Evolutionary conservation across 2,888 invertebrate genomes (phyloP).

Genomic region (Cheilosia grossa): DNA sequence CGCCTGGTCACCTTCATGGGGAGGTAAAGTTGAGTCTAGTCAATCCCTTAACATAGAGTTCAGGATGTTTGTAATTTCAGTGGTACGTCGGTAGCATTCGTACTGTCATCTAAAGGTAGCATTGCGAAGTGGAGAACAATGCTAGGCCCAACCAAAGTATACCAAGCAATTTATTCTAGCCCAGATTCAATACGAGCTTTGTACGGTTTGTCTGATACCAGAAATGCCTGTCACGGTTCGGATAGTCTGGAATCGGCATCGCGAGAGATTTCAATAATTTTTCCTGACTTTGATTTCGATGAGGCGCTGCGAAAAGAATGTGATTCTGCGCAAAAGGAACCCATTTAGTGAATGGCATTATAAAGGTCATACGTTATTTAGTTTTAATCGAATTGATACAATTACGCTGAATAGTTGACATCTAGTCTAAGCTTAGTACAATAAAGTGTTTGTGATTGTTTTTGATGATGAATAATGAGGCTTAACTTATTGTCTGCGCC

Average conservation of each 20-base stretch:
- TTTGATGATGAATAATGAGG: neutral
- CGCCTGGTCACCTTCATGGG: slow-evolving; percentile 92
- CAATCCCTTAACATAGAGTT: slow-evolving; percentile 10
- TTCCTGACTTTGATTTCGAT: slow-evolving; percentile 88
- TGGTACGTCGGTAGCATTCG: slow-evolving; percentile 92
- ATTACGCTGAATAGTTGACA: too few relatives aligned
- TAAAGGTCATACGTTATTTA: neutral
- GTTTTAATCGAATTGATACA: neutral
- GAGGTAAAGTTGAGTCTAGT: slow-evolving; percentile 84
- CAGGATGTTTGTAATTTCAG: slow-evolving; percentile 83
- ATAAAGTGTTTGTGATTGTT: slow-evolving; percentile 40
- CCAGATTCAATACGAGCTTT: slow-evolving; percentile 91
- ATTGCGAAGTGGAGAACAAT: slow-evolving; percentile 91
- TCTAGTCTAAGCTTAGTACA: slow-evolving; percentile 13
- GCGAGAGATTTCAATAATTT: slow-evolving; percentile 92
- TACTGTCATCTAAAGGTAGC: slow-evolving; percentile 90
- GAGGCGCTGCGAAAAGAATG: slow-evolving; percentile 29
- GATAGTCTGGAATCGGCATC: slow-evolving; percentile 89
- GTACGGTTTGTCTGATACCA: slow-evolving; percentile 96
- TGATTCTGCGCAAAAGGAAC: neutral
- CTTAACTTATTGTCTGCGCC: too few relatives aligned
- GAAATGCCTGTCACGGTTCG: slow-evolving; percentile 97
- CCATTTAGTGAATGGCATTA: too few relatives aligned
- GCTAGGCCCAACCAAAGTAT: slow-evolving; percentile 96
- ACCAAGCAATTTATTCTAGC: slow-evolving; percentile 89